Conservation (phyloP, 2,888 invertebrate species). For the Disparrhopalites patrizii region DNA sequence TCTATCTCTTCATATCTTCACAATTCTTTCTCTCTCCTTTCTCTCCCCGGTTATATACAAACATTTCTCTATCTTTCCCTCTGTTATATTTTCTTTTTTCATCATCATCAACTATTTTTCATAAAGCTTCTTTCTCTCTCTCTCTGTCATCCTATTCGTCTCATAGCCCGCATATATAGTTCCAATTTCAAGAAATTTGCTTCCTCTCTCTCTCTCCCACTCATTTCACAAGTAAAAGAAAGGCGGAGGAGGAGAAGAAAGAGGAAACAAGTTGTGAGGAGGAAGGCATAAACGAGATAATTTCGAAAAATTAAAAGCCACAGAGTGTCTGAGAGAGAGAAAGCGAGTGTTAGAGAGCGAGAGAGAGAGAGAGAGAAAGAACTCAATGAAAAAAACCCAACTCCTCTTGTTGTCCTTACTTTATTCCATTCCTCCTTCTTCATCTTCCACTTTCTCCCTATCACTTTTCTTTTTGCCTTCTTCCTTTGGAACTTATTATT, state of each 20-base stretch:
- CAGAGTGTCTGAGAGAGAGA: neutral
- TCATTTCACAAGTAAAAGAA: no score
- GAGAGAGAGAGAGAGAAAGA: neutral
- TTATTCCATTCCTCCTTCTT: neutral
- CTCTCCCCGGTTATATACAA: neutral
- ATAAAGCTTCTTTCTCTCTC: no score
- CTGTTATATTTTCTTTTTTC: constrained; percentile 5
- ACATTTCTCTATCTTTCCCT: constrained; percentile 19
- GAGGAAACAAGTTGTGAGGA: constrained; percentile 12
- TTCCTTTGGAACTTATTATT: neutral
- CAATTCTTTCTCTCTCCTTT: constrained; percentile 22
- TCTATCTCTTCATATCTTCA: constrained; percentile 20
- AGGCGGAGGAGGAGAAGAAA: neutral
- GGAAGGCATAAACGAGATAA: constrained; percentile 36
- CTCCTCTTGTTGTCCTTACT: constrained; percentile 5
- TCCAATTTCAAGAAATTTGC: no score
- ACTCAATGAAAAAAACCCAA: neutral
- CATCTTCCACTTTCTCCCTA: neutral
- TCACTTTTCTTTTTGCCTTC: neutral
- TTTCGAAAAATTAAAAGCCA: constrained; percentile 37
- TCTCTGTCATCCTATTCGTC: no score
- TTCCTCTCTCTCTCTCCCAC: no score
- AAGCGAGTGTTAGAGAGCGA: neutral
- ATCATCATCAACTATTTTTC: neutral
- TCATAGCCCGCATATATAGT: no score